Percentiles rank a stretch among this genome's conserved stretches.
Evolutionary conservation across 2,113 vertebrate species (phyloP).

Genomic region (Perca fluviatilis): DNA sequence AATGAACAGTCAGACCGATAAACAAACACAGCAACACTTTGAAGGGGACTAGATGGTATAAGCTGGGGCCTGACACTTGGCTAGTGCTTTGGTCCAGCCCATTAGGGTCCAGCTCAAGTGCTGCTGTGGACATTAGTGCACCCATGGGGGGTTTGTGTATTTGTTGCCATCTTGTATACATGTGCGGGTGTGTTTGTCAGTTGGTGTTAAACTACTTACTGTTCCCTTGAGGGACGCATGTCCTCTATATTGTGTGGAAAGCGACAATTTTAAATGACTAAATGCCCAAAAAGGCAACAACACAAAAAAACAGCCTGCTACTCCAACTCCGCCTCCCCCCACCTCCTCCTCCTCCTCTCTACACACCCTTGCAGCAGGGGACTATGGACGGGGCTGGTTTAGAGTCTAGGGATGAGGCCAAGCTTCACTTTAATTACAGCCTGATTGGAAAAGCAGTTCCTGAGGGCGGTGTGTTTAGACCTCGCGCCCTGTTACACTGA

Average conservation of each 20-base stretch:
- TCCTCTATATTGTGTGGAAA: constrained; percentile 67
- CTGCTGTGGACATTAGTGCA: constrained; percentile 72
- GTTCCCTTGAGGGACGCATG: constrained; percentile 62
- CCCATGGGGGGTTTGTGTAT: constrained; percentile 61
- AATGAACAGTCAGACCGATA: constrained; percentile 65
- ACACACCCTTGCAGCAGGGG: constrained; percentile 56
- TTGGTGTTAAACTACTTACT: constrained; percentile 52
- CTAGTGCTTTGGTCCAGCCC: constrained; percentile 66
- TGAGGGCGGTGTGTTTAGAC: constrained; percentile 69
- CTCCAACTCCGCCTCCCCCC: constrained; percentile 8
- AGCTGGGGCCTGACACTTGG: constrained; percentile 65
- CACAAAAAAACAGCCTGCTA: constrained; percentile 52
- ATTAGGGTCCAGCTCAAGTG: constrained; percentile 73
- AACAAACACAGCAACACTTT: constrained; percentile 76
- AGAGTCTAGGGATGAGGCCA: constrained; percentile 72
- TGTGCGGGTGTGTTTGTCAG: constrained; percentile 57
- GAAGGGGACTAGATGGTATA: constrained; percentile 55
- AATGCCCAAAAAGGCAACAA: constrained; percentile 57
- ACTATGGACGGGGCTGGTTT: constrained; percentile 61
- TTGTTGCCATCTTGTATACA: constrained; percentile 68
- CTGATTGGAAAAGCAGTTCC: constrained; percentile 80
- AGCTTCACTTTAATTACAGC: constrained; percentile 79
- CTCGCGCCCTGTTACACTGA: constrained; percentile 67
- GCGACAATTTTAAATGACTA: constrained; percentile 67
- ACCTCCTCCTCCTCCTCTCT: constrained; percentile 23